Evolutionary conservation across 35 echinoderm and acorn worm genomes (phyloP).

Genomic region (Anneissia japonica): DNA sequence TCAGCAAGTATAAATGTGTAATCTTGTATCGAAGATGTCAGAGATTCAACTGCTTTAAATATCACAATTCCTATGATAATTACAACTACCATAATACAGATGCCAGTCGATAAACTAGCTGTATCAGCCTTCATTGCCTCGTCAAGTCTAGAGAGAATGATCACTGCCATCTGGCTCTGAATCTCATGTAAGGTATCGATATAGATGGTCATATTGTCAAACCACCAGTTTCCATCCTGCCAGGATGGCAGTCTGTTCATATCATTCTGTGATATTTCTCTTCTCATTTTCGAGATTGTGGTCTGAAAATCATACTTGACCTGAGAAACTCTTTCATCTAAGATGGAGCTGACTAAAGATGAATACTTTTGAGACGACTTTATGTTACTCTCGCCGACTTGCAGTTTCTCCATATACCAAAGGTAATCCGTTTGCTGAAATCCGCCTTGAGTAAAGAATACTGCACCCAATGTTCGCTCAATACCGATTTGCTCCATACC

Average conservation of each 20-base stretch:
- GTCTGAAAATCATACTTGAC: constrained; percentile 37
- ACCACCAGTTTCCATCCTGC: constrained; percentile 74
- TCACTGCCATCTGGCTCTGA: constrained; percentile 62
- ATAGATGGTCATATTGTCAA: constrained; percentile 87
- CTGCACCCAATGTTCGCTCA: constrained; percentile 67
- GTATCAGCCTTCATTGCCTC: constrained; percentile 42
- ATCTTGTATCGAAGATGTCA: constrained; percentile 57
- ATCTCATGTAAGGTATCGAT: constrained; percentile 70
- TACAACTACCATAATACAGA: constrained; percentile 65
- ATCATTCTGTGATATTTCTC: constrained; percentile 50
- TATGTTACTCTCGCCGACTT: constrained; percentile 63
- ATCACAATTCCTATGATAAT: constrained; percentile 61
- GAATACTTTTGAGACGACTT: constrained; percentile 69
- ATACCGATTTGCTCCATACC: constrained; percentile 84
- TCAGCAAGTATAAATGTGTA: constrained; percentile 57
- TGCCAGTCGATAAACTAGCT: constrained; percentile 53
- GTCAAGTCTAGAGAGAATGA: constrained; percentile 52
- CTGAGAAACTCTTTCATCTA: constrained; percentile 41
- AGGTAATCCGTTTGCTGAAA: constrained; percentile 53
- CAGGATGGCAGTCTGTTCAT: constrained; percentile 44
- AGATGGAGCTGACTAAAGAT: constrained; percentile 34
- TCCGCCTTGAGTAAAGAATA: constrained; percentile 74
- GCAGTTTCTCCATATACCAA: constrained; percentile 81
- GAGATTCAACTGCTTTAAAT: constrained; percentile 55
- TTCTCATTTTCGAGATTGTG: constrained; percentile 44